Percentiles rank a stretch among this genome's conserved stretches.
phyloP scores from a whole-genome alignment of 1,140 invertebrate genomes.

The Halotydeus destructor region DNA sequence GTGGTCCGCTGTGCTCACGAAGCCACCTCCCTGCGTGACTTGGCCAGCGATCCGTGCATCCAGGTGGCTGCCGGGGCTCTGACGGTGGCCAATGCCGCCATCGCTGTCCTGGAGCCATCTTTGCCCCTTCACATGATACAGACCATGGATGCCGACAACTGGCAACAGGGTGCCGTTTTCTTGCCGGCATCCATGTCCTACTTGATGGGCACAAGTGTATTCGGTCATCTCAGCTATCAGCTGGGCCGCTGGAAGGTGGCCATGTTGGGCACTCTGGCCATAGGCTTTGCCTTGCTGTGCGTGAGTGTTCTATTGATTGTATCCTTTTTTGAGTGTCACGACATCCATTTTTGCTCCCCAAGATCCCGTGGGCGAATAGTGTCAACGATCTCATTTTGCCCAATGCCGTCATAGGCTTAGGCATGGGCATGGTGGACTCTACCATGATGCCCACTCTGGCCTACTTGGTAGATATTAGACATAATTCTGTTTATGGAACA shows the following conservation, averaged over 20 bases:
- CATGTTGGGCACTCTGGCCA: constrained; percentile 77
- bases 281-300: constrained; percentile 69
- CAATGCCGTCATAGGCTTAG: constrained; percentile 90
- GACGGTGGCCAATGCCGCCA: constrained; percentile 93
- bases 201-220: constrained; percentile 91
- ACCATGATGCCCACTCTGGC: constrained; percentile 98
- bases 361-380: constrained; percentile 78
- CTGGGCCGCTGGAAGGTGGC: constrained; percentile 93
- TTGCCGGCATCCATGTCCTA: constrained; percentile 91
- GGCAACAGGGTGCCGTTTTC: constrained; percentile 80
- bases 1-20: constrained; percentile 73
- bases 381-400: constrained; percentile 79
- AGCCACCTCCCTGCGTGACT: constrained; percentile 65
- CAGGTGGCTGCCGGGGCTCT: constrained; percentile 60
- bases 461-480: constrained; percentile 83
- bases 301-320: constrained; percentile 25
- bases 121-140: constrained; percentile 97
- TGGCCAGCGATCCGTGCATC: constrained; percentile 88
- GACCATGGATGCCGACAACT: constrained; percentile 73
- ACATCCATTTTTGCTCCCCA: constrained; percentile 15
- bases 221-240: constrained; percentile 84
- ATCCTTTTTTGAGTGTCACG: background rate
- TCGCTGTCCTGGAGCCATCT: constrained; percentile 91
- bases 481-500: constrained; percentile 83
- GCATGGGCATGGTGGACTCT: constrained; percentile 92